These are phyloP conservation scores for Catharus minimus DNA, from an alignment of 2,113 vertebrate genomes.

Conservation along the genomic window DNA sequence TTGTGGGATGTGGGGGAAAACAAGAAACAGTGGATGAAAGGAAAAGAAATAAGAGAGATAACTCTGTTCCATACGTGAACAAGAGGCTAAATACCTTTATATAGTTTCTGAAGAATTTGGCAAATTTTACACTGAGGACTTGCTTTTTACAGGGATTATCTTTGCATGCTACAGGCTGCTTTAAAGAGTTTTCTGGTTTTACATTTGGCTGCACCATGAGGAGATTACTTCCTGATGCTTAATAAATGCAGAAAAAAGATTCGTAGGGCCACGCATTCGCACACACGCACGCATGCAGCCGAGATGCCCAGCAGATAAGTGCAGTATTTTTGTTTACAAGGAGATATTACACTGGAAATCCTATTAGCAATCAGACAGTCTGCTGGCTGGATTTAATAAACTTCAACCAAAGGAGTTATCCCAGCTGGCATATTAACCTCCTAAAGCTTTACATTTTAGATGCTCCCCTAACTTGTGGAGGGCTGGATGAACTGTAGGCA, in stretches of 20 bases:
- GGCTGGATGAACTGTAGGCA: background rate
- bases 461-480: background rate
- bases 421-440: slow-evolving; percentile 24
- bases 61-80: background rate
- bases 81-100: background rate
- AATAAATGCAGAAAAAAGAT: slow-evolving; percentile 27
- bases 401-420: slow-evolving; percentile 21
- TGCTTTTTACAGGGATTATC: background rate
- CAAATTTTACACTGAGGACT: background rate
- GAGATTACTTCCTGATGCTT: slow-evolving; percentile 25
- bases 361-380: slow-evolving; percentile 60
- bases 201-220: background rate
- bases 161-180: background rate
- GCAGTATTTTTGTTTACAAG: slow-evolving; percentile 60
- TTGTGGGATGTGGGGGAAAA: background rate
- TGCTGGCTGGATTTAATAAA: slow-evolving; percentile 58
- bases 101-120: background rate
- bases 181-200: slow-evolving; percentile 1
- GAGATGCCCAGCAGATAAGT: slow-evolving; percentile 57
- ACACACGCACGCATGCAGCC: background rate
- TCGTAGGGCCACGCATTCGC: background rate
- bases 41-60: background rate
- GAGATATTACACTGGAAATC: slow-evolving; percentile 62
- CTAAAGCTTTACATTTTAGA: no score
- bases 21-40: background rate